Conservation (phyloP, 2,797 vertebrate species). For the Spheniscus humboldti region DNA sequence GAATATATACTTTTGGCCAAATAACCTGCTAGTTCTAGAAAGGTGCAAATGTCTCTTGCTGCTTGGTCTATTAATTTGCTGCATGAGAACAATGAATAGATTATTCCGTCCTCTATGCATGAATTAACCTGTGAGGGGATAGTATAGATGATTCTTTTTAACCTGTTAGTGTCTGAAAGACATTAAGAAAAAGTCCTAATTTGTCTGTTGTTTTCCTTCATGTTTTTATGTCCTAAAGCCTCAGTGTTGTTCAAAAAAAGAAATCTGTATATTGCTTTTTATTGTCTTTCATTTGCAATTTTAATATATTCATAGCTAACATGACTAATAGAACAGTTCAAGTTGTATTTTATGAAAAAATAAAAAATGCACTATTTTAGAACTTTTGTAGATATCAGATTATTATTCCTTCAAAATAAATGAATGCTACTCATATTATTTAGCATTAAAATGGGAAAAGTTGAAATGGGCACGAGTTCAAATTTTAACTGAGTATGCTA, state of each 20-base stretch:
- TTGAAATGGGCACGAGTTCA: background rate
- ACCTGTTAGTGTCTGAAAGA: background rate
- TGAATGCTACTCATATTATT: background rate
- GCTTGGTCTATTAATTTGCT: slow-evolving; percentile 23
- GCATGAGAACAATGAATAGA: background rate
- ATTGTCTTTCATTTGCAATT: background rate
- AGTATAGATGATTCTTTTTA: background rate
- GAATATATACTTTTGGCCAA: background rate
- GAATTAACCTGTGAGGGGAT: background rate
- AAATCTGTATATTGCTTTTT: background rate
- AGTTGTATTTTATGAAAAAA: background rate
- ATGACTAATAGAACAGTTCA: background rate
- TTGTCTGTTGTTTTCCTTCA: background rate
- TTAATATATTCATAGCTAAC: background rate
- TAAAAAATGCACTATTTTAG: background rate
- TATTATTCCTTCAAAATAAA: background rate
- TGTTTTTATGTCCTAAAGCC: background rate
- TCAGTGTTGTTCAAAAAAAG: background rate
- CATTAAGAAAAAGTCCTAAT: background rate
- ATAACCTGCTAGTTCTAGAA: background rate
- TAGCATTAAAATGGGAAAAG: background rate
- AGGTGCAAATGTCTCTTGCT: background rate
- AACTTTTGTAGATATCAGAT: background rate
- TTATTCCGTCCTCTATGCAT: background rate
- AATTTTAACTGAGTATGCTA: background rate